These are phyloP conservation scores for Chirona hameri DNA, from an alignment of 2,888 invertebrate genomes.

Conservation along the genomic window DNA sequence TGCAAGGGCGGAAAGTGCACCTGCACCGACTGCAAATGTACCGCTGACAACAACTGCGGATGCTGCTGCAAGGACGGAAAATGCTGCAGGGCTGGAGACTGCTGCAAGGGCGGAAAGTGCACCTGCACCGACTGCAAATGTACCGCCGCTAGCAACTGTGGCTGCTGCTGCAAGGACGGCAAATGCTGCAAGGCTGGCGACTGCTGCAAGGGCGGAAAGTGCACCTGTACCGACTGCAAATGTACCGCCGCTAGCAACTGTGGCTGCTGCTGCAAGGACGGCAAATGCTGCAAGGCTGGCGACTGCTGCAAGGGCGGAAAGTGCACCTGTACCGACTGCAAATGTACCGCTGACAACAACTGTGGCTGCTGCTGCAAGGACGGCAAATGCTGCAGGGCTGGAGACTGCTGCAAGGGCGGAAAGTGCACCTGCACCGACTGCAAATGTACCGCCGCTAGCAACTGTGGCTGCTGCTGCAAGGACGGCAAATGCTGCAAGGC, in stretches of 20 bases:
- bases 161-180: not conserved
- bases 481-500: not conserved
- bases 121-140: no score
- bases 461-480: not conserved
- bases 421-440: not conserved
- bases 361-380: not conserved
- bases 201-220: not conserved
- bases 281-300: not conserved
- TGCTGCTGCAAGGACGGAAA: no score
- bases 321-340: not conserved
- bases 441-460: not conserved
- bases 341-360: not conserved
- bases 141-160: no score
- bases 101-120: no score
- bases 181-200: not conserved
- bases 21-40: not conserved
- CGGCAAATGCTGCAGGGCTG: not conserved
- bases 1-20: not conserved
- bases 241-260: not conserved
- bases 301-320: not conserved
- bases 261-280: not conserved
- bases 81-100: no score
- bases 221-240: not conserved
- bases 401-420: not conserved
- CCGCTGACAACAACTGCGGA: not conserved